phyloP scores from a whole-genome alignment of 2,113 vertebrate genomes.

The Cochlearius cochlearius region DNA sequence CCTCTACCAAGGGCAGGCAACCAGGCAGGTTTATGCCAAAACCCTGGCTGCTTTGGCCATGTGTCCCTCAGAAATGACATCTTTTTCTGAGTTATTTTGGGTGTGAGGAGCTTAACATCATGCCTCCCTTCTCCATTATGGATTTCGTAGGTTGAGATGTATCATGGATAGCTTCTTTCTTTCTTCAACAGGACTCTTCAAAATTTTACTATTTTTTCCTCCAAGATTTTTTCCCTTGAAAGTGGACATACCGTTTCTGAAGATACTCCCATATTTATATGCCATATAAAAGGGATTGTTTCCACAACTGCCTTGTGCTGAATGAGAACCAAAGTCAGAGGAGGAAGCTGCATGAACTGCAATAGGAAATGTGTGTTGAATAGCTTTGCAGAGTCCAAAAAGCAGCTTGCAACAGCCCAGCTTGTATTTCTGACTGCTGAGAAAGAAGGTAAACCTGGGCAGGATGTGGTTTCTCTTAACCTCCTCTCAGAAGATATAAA shows the following conservation, averaged over 20 bases:
- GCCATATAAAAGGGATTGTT: neutral
- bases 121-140: neutral
- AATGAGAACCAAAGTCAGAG: neutral
- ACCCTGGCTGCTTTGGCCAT: neutral
- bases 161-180: neutral
- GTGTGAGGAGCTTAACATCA: neutral
- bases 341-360: neutral
- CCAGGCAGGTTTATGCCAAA: neutral
- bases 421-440: neutral
- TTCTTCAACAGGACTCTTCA: neutral
- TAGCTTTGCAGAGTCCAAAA: neutral
- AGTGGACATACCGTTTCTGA: rapidly evolving
- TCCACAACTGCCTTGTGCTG: neutral
- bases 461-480: neutral
- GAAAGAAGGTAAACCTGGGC: neutral
- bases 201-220: neutral
- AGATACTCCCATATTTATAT: neutral
- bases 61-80: neutral
- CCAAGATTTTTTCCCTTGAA: neutral
- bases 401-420: neutral
- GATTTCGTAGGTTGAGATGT: neutral
- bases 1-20: neutral
- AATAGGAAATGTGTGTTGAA: neutral
- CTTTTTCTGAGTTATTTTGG: neutral
- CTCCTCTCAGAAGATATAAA: neutral